Conservation (phyloP, 2,797 vertebrate species). For the Glossophaga mutica region DNA sequence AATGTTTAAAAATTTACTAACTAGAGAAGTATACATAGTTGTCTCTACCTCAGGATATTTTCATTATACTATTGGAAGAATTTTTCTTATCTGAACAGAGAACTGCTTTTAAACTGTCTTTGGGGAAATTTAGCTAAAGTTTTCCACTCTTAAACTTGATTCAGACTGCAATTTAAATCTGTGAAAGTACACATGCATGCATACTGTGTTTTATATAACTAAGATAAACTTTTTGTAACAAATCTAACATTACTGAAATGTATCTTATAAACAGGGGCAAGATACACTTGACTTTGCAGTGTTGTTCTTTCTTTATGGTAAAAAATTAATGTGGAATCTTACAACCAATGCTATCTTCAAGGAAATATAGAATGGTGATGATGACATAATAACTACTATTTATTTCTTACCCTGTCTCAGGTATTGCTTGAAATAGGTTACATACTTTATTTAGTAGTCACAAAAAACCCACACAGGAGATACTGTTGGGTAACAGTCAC, state of each 20-base stretch:
- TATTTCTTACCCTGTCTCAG: neutral
- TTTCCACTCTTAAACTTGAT: constrained; percentile 30
- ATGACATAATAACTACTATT: neutral
- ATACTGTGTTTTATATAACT: neutral
- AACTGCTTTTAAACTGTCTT: constrained; percentile 21
- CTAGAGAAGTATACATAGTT: neutral
- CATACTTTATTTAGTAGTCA: neutral
- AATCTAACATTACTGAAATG: neutral
- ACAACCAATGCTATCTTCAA: neutral
- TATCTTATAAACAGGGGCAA: neutral
- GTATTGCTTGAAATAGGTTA: neutral
- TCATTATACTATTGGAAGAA: constrained; percentile 38
- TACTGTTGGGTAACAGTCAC: neutral
- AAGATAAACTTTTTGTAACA: neutral
- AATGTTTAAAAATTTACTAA: constrained; percentile 57
- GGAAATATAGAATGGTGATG: neutral
- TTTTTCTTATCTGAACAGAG: constrained; percentile 12
- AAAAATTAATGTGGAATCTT: neutral
- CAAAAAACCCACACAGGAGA: neutral
- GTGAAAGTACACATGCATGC: neutral
- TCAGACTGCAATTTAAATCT: neutral
- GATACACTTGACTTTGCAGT: neutral
- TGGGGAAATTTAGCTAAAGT: constrained; percentile 29
- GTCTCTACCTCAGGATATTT: constrained; percentile 28
- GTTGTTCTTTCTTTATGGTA: neutral